phyloP scores from a whole-genome alignment of 2,113 vertebrate genomes.

The Halichoeres trimaculatus region DNA sequence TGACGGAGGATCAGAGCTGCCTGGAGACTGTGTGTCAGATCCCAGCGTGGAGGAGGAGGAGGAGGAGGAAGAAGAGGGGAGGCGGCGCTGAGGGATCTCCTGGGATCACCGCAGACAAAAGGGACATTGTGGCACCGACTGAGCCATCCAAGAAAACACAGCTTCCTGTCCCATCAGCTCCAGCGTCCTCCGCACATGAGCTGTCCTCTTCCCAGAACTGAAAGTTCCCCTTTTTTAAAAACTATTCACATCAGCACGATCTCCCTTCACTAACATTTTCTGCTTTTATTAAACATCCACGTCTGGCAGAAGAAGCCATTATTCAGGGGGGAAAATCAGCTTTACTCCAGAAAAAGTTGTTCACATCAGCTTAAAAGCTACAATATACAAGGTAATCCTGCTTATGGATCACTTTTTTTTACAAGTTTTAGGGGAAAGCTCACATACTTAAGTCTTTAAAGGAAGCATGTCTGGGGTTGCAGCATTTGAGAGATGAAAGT shows the following conservation, averaged over 20 bases:
- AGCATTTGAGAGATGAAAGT: too few relatives aligned
- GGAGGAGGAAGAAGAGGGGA: not conserved
- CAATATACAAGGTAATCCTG: too few relatives aligned
- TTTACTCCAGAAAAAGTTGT: too few relatives aligned
- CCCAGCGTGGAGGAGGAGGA: constrained; percentile 32
- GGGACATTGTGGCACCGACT: constrained; percentile 71
- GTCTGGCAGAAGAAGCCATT: too few relatives aligned
- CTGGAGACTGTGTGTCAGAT: constrained; percentile 66
- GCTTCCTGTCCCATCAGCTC: constrained; percentile 74
- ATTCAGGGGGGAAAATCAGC: too few relatives aligned
- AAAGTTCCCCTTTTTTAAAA: constrained; percentile 19
- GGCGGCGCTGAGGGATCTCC: constrained; percentile 51
- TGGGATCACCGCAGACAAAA: constrained; percentile 70
- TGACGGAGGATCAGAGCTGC: constrained; percentile 42
- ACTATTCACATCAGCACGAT: not conserved
- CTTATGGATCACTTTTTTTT: too few relatives aligned
- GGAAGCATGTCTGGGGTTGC: too few relatives aligned
- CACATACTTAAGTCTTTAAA: too few relatives aligned
- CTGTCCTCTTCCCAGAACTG: constrained; percentile 61
- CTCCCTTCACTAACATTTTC: not conserved
- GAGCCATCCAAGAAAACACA: constrained; percentile 62
- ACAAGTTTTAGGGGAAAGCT: too few relatives aligned
- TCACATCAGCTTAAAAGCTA: too few relatives aligned
- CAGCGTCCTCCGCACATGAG: constrained; percentile 60
- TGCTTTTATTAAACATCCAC: too few relatives aligned